Evolutionary conservation across 2,888 invertebrate species (phyloP).

Genomic region (Diploptera punctata): DNA sequence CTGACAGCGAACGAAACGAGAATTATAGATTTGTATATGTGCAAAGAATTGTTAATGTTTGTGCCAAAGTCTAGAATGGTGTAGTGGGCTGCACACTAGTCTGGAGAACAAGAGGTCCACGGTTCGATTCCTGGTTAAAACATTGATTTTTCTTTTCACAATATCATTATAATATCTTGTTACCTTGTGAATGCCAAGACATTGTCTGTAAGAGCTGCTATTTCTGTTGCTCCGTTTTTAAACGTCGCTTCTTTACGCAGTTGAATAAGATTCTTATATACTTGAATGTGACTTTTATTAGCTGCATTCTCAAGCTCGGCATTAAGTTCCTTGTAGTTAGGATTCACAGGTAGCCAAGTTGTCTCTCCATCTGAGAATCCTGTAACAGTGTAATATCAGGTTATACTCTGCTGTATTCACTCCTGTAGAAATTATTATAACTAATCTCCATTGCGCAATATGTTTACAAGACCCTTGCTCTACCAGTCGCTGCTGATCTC

Average conservation of each 20-base stretch:
- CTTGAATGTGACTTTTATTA: slow-evolving; percentile 61
- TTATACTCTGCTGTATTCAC: slow-evolving; percentile 39
- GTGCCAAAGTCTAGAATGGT: too few species aligned
- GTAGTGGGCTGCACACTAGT: too few species aligned
- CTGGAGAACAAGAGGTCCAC: too few species aligned
- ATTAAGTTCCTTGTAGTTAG: slow-evolving; percentile 66
- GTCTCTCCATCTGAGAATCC: slow-evolving; percentile 60
- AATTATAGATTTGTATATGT: too few species aligned
- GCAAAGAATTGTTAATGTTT: too few species aligned
- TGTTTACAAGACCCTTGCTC: slow-evolving; percentile 37
- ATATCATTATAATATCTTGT: too few species aligned
- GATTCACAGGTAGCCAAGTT: slow-evolving; percentile 70
- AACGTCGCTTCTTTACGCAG: slow-evolving; percentile 59
- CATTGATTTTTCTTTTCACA: too few species aligned
- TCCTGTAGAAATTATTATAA: background rate
- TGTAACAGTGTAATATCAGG: slow-evolving; percentile 49
- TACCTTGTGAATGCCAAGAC: slow-evolving; percentile 19
- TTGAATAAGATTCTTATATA: slow-evolving; percentile 62
- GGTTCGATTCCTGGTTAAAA: too few species aligned
- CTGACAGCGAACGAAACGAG: too few species aligned
- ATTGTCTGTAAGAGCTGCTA: slow-evolving; percentile 48
- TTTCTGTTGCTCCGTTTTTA: slow-evolving; percentile 54
- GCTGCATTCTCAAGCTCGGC: slow-evolving; percentile 60
- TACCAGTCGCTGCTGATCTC: background rate
- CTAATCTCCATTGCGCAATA: slow-evolving; percentile 50